Base-by-base conservation (phyloP, 2,888 invertebrate genomes). In the Pogonocherus hispidulus region DNA sequence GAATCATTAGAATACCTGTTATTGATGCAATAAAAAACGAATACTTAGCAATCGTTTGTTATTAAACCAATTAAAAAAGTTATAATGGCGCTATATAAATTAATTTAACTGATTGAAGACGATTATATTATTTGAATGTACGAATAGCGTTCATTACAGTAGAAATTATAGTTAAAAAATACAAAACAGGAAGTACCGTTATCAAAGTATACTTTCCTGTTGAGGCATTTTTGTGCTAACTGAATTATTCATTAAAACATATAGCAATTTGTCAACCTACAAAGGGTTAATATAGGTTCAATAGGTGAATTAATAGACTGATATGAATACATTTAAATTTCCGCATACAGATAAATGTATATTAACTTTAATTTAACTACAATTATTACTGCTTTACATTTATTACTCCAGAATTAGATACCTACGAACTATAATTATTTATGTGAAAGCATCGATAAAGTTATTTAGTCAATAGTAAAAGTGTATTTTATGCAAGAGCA, bases 141-240 rank as follows among this genome's bases (percentile, higher is more conserved):
- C 37, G 9, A 41, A 18, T 27, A 27, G 8, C 27, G 4, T 5
- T 5, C 8, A 27, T 55, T 46, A 56, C 55, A 60, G 22, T 69
- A 62, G 63, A 37, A 64, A 62, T 63, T 65, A 64, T 66, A 51
- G 27, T 62, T 51, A 55, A 71, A 68, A 71, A 67, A 70, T 72
- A 70, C 65, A 66, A 70, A 71, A 78, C 74, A 74, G 80, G 80
- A 80, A 78, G 67, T 69, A 63, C 55, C 72, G 66, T 79, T 79
- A 79, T 80, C 79, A 76, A 69, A 67, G 65, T 62, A 47, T 76
- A 75, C 71, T 78, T 80, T 80, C 79, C 80, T 79, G 80, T 79
- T 75, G 66, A 71, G 68, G 41, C 57, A 66, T 64, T 64, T 67
- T 71, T 74, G 67, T 65, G 69, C 70, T 68, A 52, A 54, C 47